phyloP scores from a whole-genome alignment of 1,140 invertebrate genomes.

The Theocolax elegans region DNA sequence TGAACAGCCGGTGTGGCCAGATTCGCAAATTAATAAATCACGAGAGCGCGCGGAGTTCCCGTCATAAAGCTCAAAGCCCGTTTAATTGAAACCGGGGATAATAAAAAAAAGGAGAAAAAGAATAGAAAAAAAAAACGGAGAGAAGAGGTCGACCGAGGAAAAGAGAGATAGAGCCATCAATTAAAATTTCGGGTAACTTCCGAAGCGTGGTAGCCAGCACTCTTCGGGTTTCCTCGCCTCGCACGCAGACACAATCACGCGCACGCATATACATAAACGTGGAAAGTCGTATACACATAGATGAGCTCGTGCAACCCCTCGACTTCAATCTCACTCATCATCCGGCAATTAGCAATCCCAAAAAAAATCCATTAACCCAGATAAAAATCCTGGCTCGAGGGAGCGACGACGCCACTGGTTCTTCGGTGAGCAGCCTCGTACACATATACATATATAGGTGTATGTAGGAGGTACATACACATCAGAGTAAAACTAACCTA shows the following conservation, averaged over 20 bases:
- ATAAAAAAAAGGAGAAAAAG: too few relatives aligned
- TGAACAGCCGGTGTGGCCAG: background rate
- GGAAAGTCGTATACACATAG: background rate
- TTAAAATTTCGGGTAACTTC: conserved; percentile 1
- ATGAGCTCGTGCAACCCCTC: background rate
- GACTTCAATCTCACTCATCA: background rate
- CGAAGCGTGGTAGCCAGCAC: background rate
- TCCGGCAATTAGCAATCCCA: background rate
- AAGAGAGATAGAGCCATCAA: background rate
- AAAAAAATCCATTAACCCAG: background rate
- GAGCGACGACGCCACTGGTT: too few relatives aligned
- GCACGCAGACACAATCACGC: too few relatives aligned
- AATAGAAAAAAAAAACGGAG: too few relatives aligned
- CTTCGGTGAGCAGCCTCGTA: too few relatives aligned
- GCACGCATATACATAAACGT: too few relatives aligned
- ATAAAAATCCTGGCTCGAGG: background rate
- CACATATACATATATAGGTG: too few relatives aligned
- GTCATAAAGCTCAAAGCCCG: background rate
- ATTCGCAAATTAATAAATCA: background rate
- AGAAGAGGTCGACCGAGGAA: too few relatives aligned
- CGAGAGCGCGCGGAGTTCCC: background rate
- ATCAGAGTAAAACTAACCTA: background rate
- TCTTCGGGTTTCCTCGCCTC: background rate
- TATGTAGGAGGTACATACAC: too few relatives aligned
- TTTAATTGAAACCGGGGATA: background rate